Base-by-base conservation (phyloP, 64 coral and sea anemone species). In the Actinia equina region DNA sequence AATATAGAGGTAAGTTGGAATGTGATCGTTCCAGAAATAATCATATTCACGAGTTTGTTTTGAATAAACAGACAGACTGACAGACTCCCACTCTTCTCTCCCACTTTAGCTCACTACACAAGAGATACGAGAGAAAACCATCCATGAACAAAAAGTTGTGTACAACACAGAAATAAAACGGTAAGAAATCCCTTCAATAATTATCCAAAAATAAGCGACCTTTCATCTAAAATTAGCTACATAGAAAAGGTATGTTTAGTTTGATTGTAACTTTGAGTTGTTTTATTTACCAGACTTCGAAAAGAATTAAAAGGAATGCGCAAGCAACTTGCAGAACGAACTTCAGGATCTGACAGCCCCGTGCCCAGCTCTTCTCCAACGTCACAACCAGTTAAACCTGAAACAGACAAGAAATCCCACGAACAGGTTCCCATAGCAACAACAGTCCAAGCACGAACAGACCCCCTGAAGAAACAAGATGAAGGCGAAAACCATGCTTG, bases 131-230 rank as follows among this genome's bases (percentile, higher is more conserved):
- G 83, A 85, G n/a, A 85, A 59, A 26, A 85, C 83, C 11, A 63
- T 85, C 30, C 83, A 63, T 9, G 83, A 85, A 30, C 83, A 85
- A 85, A 56, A 85, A 27, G 25, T n/a, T 1, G 18, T 41, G 55
- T 85, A 85, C 55, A 85, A 85, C 55, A 30, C 26, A 12, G 83
- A 85, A 85, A 85, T 85, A 25, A 85, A 85, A 19, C 83, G 59
- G 83, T 85, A 53, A 60, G 56, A 74, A 74, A 0, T 74, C 15
- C 6, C 55, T 4, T 7, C 15, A 12, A 57, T 57, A 57, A 57
- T 57, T 2, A n/a, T n/a, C n/a, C n/a, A n/a, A n/a, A n/a, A n/a
- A n/a, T n/a, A n/a, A 37, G 30, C 30, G 30, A 37, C 30, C 30
- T 0, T 37, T 37, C 30, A 37, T 37, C 1, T 37, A n/a, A n/a